Evolutionary conservation across 2,888 invertebrate species (phyloP).

Genomic region (Epirrhoe tristata): DNA sequence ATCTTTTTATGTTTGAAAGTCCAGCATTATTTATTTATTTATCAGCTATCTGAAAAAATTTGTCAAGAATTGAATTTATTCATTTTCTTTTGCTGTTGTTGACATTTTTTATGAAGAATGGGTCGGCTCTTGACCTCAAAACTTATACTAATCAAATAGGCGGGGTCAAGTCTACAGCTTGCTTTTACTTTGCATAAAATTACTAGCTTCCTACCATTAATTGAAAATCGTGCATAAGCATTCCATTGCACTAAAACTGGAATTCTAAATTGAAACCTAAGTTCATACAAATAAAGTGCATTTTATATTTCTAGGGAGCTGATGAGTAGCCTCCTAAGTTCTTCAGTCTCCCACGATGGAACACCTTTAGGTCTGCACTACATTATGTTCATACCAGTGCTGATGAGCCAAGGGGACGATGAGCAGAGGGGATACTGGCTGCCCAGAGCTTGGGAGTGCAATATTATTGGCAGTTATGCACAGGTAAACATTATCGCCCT

Average conservation of each 20-base stretch:
- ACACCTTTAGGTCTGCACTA: conserved; percentile 91
- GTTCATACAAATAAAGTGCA: too few relatives aligned
- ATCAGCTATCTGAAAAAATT: too few relatives aligned
- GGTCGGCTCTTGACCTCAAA: neutral
- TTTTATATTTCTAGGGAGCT: conserved; percentile 70
- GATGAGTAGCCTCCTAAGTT: conserved; percentile 86
- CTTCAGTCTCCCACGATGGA: conserved; percentile 87
- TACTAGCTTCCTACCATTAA: neutral
- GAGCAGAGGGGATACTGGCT: conserved; percentile 96
- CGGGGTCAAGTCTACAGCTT: neutral
- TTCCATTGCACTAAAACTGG: neutral
- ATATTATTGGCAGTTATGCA: conserved; percentile 96
- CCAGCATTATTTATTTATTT: too few relatives aligned
- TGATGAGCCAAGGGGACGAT: conserved; percentile 93
- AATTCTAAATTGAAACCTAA: too few relatives aligned
- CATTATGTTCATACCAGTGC: conserved; percentile 96
- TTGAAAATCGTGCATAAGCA: neutral
- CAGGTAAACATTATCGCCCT: too few relatives aligned
- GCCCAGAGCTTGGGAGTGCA: conserved; percentile 90
- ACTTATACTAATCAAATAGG: neutral
- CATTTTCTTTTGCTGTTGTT: too few relatives aligned
- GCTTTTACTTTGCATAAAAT: neutral
- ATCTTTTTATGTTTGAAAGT: too few relatives aligned
- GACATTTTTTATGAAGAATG: too few relatives aligned
- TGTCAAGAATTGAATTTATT: too few relatives aligned